A percentile compares a stretch with the other conserved stretches of the same genome.
Evolutionary conservation across 2,113 vertebrate species (phyloP).

Genomic region (Talpa occidentalis): DNA sequence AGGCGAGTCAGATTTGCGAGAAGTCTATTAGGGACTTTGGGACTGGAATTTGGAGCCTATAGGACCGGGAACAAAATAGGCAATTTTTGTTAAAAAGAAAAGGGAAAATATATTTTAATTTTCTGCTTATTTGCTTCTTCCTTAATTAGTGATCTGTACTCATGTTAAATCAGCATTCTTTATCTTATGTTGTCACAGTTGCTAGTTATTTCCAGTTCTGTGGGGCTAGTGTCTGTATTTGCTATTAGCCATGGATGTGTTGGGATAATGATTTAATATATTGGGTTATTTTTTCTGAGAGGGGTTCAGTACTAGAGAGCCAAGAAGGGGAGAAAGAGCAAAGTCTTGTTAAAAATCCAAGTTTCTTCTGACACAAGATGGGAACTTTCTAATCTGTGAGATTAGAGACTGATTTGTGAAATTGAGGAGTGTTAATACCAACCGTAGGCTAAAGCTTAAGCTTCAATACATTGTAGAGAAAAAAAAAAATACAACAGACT

Average conservation of each 20-base stretch:
- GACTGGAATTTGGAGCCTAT: neutral
- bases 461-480: constrained; percentile 12
- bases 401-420: neutral
- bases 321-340: neutral
- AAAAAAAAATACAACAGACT: neutral
- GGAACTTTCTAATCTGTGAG: neutral
- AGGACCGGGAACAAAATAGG: neutral
- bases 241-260: neutral
- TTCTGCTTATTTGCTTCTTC: neutral
- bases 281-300: neutral
- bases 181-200: neutral
- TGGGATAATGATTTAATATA: neutral
- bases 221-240: neutral
- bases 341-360: neutral
- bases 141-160: neutral
- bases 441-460: neutral
- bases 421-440: neutral
- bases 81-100: constrained; percentile 33
- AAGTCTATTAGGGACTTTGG: neutral
- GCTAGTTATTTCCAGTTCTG: constrained; percentile 2
- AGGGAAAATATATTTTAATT: neutral
- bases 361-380: neutral
- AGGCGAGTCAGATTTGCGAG: neutral
- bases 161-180: neutral
- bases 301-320: neutral